Percentiles rank a stretch among this genome's conserved stretches.
phyloP scores from a whole-genome alignment of 2,113 vertebrate genomes.

The Ariopsis seemanni region DNA sequence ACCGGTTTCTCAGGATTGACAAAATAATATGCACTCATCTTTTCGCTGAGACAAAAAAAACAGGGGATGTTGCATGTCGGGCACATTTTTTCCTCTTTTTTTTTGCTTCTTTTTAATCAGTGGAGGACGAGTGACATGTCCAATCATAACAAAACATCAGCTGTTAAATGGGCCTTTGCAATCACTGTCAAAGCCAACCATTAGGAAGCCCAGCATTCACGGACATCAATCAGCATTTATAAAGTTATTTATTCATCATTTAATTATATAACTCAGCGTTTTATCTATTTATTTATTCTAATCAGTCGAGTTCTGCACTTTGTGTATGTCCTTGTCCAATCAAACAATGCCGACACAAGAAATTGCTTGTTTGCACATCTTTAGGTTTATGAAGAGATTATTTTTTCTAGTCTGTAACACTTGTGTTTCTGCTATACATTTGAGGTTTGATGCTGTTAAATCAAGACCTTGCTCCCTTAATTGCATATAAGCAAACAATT shows the following conservation, averaged over 20 bases:
- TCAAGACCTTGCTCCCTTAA: not conserved
- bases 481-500: constrained; percentile 6
- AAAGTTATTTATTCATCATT: constrained; percentile 74
- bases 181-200: constrained; percentile 89
- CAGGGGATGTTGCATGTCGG: constrained; percentile 80
- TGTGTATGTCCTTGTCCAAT: constrained; percentile 61
- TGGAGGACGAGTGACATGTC: constrained; percentile 96
- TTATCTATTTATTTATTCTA: constrained; percentile 72
- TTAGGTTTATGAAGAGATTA: constrained; percentile 24
- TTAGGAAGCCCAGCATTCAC: constrained; percentile 85
- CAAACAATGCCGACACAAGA: constrained; percentile 67
- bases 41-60: constrained; percentile 77
- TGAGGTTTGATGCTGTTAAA: not conserved
- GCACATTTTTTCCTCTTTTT: constrained; percentile 70
- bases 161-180: constrained; percentile 85
- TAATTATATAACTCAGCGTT: constrained; percentile 67
- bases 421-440: not conserved
- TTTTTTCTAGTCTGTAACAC: constrained; percentile 40
- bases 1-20: constrained; percentile 88
- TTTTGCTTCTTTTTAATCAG: constrained; percentile 94
- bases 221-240: constrained; percentile 91
- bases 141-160: constrained; percentile 99
- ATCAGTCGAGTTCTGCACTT: constrained; percentile 65
- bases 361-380: constrained; percentile 62
- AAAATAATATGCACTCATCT: constrained; percentile 97